Conservation (phyloP, 2,113 vertebrate genomes). For the Lepidothrix coronata region DNA sequence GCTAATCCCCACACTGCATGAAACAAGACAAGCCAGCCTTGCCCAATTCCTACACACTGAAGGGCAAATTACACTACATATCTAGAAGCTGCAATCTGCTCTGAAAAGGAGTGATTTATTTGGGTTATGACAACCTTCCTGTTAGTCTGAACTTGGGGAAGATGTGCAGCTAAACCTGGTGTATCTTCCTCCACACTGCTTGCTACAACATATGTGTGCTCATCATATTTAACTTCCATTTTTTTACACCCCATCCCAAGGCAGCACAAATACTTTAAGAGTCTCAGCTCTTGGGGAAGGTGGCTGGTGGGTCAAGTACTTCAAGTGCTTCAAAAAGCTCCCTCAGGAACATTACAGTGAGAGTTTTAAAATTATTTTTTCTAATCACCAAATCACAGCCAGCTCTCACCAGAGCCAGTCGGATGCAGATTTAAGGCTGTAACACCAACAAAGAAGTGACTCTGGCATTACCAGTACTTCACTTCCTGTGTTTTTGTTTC, state of each 20-base stretch:
- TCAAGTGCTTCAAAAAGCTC: not conserved
- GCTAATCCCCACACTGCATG: not conserved
- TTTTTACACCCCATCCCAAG: not conserved
- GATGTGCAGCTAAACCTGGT: not conserved
- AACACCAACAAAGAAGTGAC: not conserved
- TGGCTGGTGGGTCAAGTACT: not conserved
- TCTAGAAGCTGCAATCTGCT: not conserved
- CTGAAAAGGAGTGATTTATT: not conserved
- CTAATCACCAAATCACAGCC: not conserved
- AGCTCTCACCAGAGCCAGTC: not conserved
- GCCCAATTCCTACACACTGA: not conserved
- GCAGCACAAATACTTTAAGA: not conserved
- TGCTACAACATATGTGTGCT: not conserved
- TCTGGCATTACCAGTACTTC: not conserved
- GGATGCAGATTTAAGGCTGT: not conserved
- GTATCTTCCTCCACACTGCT: not conserved
- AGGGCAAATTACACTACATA: not conserved
- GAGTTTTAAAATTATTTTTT: not conserved
- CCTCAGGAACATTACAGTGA: not conserved
- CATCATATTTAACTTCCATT: not conserved
- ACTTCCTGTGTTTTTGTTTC: slow-evolving; percentile 48
- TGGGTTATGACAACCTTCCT: not conserved
- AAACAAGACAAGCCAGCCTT: not conserved
- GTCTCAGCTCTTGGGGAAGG: not conserved
- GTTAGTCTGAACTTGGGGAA: not conserved